Percentiles rank a stretch among this genome's conserved stretches.
These are phyloP conservation scores for Sialia sialis DNA, from an alignment of 2,113 vertebrate species.

Conservation along the genomic window DNA sequence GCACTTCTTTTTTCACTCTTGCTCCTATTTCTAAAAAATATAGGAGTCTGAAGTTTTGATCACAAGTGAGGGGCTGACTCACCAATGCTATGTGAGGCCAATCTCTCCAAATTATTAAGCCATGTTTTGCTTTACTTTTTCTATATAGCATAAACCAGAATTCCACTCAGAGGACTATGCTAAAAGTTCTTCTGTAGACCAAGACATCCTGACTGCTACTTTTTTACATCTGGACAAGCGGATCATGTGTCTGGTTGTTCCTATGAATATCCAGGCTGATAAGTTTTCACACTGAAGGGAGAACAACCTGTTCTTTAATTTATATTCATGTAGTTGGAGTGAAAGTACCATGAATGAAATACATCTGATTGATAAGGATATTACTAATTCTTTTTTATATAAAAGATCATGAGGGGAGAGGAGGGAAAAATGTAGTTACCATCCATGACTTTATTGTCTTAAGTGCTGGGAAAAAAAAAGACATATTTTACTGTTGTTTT, in stretches of 20 bases:
- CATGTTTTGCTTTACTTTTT: background rate
- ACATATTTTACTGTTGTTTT: background rate
- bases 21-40: background rate
- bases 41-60: background rate
- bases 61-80: background rate
- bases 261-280: background rate
- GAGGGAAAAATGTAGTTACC: background rate
- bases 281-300: background rate
- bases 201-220: background rate
- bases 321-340: background rate
- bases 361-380: background rate
- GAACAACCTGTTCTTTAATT: background rate
- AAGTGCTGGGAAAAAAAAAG: background rate
- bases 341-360: background rate
- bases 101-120: background rate
- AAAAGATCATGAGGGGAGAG: background rate
- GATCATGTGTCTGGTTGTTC: background rate
- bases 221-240: background rate
- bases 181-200: background rate
- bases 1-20: background rate
- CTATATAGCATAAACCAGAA: background rate
- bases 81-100: background rate
- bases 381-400: background rate
- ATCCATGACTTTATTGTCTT: background rate
- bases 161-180: background rate